Evolutionary conservation across 2,888 invertebrate genomes (phyloP), one percentile per base, ranked within the genome.

Genomic region (Spatulosminthurus flaviceps): DNA sequence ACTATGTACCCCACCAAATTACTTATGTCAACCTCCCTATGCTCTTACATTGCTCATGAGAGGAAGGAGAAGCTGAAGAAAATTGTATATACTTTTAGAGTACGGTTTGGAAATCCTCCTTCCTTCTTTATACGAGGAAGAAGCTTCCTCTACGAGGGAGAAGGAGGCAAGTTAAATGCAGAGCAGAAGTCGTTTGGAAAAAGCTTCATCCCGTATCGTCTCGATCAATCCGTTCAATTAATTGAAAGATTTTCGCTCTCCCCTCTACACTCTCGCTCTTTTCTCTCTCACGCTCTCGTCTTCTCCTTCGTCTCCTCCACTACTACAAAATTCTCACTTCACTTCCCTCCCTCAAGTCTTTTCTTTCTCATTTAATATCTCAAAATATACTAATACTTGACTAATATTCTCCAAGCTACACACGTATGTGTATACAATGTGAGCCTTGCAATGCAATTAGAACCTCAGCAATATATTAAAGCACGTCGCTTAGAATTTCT

Each of bases 171-270:
- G 51, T n/a, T 51, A 51, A 51, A 51, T 51, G 51, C 51, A 51
- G 51, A 51, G 51, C 51, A 51, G 51, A 51, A 51, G 51, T 51
- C 51, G 29, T 74, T 74, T 72, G 60, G 41, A n/a, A 61, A 77
- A 71, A 29, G 41, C 72, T 66, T 51, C 29, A 73, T 67, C 78
- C 74, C 75, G 75, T 79, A 74, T 74, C 75, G 79, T 79, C 75
- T 79, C 79, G 75, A 79, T 79, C 79, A 79, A 79, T 75, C 75
- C 79, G 69, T 79, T 79, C 79, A 79, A 75, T 79, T 79, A 79
- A 79, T 79, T 79, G 79, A 79, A 79, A 75, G 75, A 74, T 51
- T 51, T 51, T 51, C 51, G 51, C 51, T 51, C 51, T 16, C 51
- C 51, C 51, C 51, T 19, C 9, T 9, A 11, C 51, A 2, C 16